phyloP scores from a whole-genome alignment of 1,140 invertebrate species.

The Yoshiicerus persimilis region DNA sequence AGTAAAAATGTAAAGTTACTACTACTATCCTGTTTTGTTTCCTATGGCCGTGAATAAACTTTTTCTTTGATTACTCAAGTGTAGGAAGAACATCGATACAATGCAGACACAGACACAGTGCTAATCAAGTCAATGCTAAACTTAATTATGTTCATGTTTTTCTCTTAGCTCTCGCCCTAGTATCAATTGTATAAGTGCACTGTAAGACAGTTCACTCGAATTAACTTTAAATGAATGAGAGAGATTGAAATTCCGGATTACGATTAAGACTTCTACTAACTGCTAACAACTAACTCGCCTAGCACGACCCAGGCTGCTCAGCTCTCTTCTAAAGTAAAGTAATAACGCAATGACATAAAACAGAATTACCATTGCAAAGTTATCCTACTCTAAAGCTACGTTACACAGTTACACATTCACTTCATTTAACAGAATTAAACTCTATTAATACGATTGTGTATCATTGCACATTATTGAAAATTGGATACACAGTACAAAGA shows the following conservation, averaged over 20 bases:
- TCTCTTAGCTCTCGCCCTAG: too few relatives aligned
- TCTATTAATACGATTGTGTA: neutral
- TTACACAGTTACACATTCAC: too few relatives aligned
- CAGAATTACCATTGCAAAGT: neutral
- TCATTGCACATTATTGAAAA: neutral
- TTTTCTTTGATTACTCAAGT: neutral
- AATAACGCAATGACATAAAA: neutral
- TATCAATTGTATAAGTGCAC: too few relatives aligned
- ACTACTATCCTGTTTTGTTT: neutral
- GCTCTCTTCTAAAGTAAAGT: too few relatives aligned
- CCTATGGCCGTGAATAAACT: constrained; percentile 1
- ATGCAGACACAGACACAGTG: neutral
- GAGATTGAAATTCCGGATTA: neutral
- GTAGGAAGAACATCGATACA: neutral
- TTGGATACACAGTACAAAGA: neutral
- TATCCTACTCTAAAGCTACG: too few relatives aligned
- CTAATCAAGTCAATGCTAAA: neutral
- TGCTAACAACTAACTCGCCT: neutral
- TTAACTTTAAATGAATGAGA: neutral
- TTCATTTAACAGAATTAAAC: neutral
- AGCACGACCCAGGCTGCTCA: too few relatives aligned
- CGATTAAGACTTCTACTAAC: neutral
- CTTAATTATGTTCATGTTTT: neutral
- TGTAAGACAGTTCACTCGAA: neutral
- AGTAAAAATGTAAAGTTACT: neutral